Base-by-base conservation (phyloP, 2,113 vertebrate species). In the Desmodus rotundus region DNA sequence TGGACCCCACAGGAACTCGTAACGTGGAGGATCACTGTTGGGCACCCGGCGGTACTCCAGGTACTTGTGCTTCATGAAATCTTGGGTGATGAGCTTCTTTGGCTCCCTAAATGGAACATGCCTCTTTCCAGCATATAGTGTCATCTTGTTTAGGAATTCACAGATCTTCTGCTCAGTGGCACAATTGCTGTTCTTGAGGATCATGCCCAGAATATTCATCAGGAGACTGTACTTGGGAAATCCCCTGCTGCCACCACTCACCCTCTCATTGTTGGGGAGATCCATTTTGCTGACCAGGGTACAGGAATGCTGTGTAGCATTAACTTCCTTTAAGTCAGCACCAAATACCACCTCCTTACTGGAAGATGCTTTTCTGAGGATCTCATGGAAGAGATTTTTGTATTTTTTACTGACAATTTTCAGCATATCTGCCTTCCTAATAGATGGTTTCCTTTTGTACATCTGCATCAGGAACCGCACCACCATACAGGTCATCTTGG, bases 311-410 rank as follows among this genome's bases (percentile, higher is more conserved):
- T 65, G 63, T 7, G 10, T 17, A 54, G 54, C 43, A 20, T 77
- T 33, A 0, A 50, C 15, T 86, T 86, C 33, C 47, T 95, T 95
- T 61, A 95, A 14, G 1, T 96, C 83, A 54, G 87, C 20, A 56
- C 89, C 92, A 54, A 91, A 95, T 5, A 93, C 45, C 26, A 96
- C 68, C 47, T 95, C 87, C 3, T 91, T 73, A 47, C 11, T 92
- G 36, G 92, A 73, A 24, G 96, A 50, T 52, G 68, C 88, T 90
- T 22, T 78, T 78, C 0, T 22, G 3, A 96, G 74, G 31, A 94
- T 74, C 3, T 95, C 74, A 9, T 0, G 9, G 61, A 96, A 97
- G 14, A 0, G 8, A 3, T 43, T 12, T 15, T 58, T 24, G 3
- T 74, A 19, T 12, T 52, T 77, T 8, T 77, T 83, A 4, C 7